phyloP scores from a whole-genome alignment of 2,797 vertebrate species.

The Microhierax caerulescens region DNA sequence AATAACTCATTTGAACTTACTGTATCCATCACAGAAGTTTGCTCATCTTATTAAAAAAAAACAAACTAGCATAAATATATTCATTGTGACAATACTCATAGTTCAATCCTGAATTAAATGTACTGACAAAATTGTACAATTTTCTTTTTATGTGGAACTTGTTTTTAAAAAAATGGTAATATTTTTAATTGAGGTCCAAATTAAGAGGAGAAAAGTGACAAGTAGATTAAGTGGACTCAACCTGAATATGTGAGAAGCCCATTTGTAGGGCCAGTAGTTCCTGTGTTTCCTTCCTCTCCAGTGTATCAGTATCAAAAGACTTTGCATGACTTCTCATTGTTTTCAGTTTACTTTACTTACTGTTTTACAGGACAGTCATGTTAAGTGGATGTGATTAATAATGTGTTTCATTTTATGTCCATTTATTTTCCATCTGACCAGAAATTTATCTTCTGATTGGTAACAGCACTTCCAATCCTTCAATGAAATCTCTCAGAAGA shows the following conservation, averaged over 20 bases:
- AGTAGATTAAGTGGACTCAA: background rate
- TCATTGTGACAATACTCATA: background rate
- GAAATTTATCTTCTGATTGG: background rate
- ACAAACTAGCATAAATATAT: background rate
- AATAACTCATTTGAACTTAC: background rate
- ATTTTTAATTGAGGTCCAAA: background rate
- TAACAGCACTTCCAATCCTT: background rate
- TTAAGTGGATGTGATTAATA: background rate
- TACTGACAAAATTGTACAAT: background rate
- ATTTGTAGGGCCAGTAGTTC: background rate
- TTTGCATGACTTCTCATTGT: background rate
- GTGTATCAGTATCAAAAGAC: background rate
- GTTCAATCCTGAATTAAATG: background rate
- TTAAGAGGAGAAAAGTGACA: background rate
- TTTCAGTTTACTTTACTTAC: background rate
- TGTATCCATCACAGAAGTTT: background rate
- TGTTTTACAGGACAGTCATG: background rate
- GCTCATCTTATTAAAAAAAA: background rate
- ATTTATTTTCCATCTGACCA: background rate
- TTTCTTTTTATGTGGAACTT: background rate
- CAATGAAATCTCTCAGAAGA: background rate
- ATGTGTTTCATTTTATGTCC: background rate
- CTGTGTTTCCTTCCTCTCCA: background rate
- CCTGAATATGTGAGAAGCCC: background rate
- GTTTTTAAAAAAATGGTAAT: background rate